Evolutionary conservation across 1,140 invertebrate species (phyloP), one percentile per base, ranked within the genome.

Genomic region (Drosophila lacertosa): DNA sequence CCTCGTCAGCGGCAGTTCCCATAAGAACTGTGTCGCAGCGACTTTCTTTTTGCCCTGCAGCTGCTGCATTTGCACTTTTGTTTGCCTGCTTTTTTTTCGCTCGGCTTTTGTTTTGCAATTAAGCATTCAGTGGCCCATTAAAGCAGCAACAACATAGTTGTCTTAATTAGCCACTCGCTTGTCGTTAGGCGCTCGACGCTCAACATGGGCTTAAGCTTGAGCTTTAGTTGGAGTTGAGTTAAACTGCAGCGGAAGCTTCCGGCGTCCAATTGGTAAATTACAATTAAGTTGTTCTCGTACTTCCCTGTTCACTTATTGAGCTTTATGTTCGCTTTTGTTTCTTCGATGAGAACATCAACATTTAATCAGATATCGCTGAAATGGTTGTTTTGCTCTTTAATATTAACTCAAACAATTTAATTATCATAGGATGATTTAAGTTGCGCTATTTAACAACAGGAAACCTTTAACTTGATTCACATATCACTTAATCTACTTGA

Each of bases 111-210:
- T 53, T 42, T 66, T 53, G 68, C 64, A 73, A 74, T 74, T 63
- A 69, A 48, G 26, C 68, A 50, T 77, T 77, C 63, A 77, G 44
- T 57, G 10, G 47, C 63, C 59, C 70, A 72, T 74, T 63, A 57
- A 55, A 51, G 39, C 42, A 54, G 35, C 26, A 66, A 62, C 40
- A 63, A 42, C 68, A 39, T 50, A 76, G 59, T 71, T 79, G 54
- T 66, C 76, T 79, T 62, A 83, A 80, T 79, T 84, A 79, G 58
- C 45, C 59, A 54, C 42, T 55, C 32, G 50, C 13, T 18, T 51
- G 59, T 5, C 63, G 32, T 57, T 65, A 65, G 20, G 42, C 24
- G 39, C 54, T 48, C 10, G 6, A 45, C 33, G 22, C 22, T 39
- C n/a, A 50, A 47, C 24, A 26, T 26, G 24, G 9, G 32, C 6